Evolutionary conservation across 1,140 invertebrate genomes (phyloP), one percentile per base, ranked within the genome.

Genomic region (Chironomus striatipennis): DNA sequence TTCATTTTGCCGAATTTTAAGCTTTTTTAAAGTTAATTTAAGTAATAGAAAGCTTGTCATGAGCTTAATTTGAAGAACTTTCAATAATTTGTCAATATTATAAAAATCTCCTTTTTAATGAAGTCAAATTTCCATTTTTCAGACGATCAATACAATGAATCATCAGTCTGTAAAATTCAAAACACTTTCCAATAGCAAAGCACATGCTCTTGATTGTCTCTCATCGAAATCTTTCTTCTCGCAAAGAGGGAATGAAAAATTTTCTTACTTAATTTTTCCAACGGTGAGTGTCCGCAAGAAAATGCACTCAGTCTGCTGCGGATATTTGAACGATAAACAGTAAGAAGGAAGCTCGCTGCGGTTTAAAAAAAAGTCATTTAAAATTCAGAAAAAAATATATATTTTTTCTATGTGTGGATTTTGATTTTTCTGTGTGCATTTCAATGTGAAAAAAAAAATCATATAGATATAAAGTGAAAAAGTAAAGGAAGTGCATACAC

Each of bases 191-290:
- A 57, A 57, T 57, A 15, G 47, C 12, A n/a, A 57, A 57, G 47
- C 47, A 57, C 47, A 57, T 57, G 47, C 47, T 57, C 47, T 57
- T 57, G 47, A n/a, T 5, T 12, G 12, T n/a, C 47, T 57, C 47
- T 57, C 47, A 57, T 57, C 47, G 47, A 57, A 57, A 57, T 57
- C 47, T 57, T 57, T 57, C 47, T 57, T n/a, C n/a, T 57, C 47
- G 15, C 47, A 10, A 57, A 57, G n/a, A 57, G 47, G 24, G 24
- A 34, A 34, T 34, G 24, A 34, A 34, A 57, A 57, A 57, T 57
- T n/a, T 57, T 57, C 12, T n/a, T 57, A 15, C n/a, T 5, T 57
- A 57, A 57, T n/a, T 57, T 57, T 57, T 57, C 47, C 47, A 57
- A 57, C 47, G 47, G 47, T 57, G 47, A 57, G 47, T 57, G 47